Conservation (phyloP, 2,113 vertebrate species). For the Alosa alosa region DNA sequence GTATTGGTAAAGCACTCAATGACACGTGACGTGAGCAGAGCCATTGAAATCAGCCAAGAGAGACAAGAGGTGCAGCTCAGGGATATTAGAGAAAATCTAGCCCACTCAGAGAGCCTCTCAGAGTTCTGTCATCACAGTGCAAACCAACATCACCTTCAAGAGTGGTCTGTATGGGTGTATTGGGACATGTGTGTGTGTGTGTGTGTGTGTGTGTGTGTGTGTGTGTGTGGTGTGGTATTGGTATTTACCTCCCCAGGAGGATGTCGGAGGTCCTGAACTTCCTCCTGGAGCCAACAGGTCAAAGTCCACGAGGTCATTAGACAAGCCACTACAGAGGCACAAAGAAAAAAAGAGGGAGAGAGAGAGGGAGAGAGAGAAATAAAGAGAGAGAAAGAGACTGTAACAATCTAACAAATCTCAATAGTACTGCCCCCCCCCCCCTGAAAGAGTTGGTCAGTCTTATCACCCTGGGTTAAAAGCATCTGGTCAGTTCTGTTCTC, state of each 20-base stretch:
- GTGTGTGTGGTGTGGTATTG: background rate
- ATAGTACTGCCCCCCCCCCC: no score
- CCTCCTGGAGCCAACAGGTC: conserved; percentile 77
- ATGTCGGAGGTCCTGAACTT: conserved; percentile 64
- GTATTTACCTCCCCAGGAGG: conserved; percentile 82
- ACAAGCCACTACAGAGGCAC: conserved; percentile 68
- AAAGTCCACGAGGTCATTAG: conserved; percentile 83
- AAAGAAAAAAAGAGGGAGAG: conserved; percentile 1
- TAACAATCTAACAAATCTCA: no score
- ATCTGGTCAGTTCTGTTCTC: no score
- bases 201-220: background rate
- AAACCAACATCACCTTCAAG: no score
- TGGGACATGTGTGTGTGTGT: background rate
- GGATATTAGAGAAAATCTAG: no score
- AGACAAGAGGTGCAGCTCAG: background rate
- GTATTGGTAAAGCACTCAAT: background rate
- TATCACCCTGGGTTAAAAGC: no score
- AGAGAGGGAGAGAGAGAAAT: conserved; percentile 15
- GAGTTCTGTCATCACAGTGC: no score
- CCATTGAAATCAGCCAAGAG: background rate
- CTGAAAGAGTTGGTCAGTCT: no score
- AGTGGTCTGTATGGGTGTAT: background rate
- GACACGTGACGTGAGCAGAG: background rate
- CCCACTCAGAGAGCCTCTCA: no score
- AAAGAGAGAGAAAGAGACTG: background rate